These are phyloP conservation scores for Polyergus mexicanus DNA, from an alignment of 1,140 invertebrate genomes.

Conservation along the genomic window DNA sequence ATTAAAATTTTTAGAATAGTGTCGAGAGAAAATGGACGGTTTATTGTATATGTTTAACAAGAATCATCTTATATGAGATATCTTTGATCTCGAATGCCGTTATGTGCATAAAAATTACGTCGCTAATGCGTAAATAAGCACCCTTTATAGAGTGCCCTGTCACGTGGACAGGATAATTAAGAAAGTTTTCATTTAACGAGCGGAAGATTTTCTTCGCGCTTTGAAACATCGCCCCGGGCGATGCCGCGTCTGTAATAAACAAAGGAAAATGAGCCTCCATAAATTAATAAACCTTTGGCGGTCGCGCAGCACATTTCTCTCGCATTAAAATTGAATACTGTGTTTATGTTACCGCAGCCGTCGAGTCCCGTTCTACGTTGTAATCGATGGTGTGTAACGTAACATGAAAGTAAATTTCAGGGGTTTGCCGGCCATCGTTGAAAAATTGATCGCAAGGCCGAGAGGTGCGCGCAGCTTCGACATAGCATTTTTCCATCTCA, in stretches of 20 bases:
- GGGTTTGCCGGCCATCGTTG: slow-evolving; percentile 13
- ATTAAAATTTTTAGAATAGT: neutral
- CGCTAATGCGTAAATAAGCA: slow-evolving; percentile 44
- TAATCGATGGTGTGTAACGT: slow-evolving; percentile 28
- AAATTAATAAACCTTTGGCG: slow-evolving; percentile 53
- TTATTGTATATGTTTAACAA: slow-evolving; percentile 1
- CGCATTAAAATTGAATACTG: slow-evolving; percentile 51
- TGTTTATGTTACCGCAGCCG: slow-evolving; percentile 46
- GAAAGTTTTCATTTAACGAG: slow-evolving; percentile 33
- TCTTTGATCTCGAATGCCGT: neutral
- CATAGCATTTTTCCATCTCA: slow-evolving; percentile 48
- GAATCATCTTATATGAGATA: neutral
- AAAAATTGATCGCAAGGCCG: slow-evolving; percentile 63
- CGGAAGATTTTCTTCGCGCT: neutral
- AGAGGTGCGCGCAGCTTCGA: slow-evolving; percentile 41
- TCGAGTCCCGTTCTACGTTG: slow-evolving; percentile 22
- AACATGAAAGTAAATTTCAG: slow-evolving; percentile 61
- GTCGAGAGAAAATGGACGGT: neutral
- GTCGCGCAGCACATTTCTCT: slow-evolving; percentile 22
- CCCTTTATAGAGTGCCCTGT: neutral
- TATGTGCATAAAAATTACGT: slow-evolving; percentile 27
- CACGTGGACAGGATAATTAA: slow-evolving; percentile 42
- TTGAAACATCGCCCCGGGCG: slow-evolving; percentile 20
- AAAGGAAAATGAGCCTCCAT: slow-evolving; percentile 30
- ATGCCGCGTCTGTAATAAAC: slow-evolving; percentile 41